Conservation (phyloP, 2,113 vertebrate species). For the Calyptommatus sinebrachiatus region DNA sequence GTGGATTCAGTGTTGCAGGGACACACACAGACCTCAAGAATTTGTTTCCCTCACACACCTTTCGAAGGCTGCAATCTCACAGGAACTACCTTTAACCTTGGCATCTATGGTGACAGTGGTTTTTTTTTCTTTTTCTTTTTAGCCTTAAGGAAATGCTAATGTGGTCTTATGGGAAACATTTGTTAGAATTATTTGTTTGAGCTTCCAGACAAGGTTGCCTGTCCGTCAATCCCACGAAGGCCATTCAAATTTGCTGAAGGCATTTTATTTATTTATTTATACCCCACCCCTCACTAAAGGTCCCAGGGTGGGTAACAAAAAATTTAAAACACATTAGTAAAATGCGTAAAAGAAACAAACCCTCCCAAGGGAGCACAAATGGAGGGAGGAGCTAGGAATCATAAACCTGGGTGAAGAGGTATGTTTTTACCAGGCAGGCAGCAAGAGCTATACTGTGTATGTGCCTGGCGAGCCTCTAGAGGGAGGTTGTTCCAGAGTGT, state of each 20-base stretch:
- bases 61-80: constrained; percentile 57
- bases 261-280: too few species aligned
- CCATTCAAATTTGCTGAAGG: constrained; percentile 38
- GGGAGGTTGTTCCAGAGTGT: too few species aligned
- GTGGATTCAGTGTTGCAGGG: constrained; percentile 13
- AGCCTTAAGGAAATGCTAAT: constrained; percentile 69
- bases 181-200: constrained; percentile 72
- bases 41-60: constrained; percentile 41
- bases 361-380: too few species aligned
- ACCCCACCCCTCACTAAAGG: too few species aligned
- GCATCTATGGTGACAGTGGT: constrained; percentile 67
- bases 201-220: constrained; percentile 49
- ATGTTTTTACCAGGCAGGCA: too few species aligned
- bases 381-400: too few species aligned
- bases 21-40: neutral
- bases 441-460: too few species aligned
- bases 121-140: constrained; percentile 63
- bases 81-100: constrained; percentile 58
- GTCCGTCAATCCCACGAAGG: constrained; percentile 59
- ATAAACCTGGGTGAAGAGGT: too few species aligned
- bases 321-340: too few species aligned
- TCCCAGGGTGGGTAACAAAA: too few species aligned
- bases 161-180: constrained; percentile 72
- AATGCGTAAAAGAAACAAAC: too few species aligned
- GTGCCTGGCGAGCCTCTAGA: too few species aligned